Percentiles rank a stretch among this genome's conserved stretches.
Conservation (phyloP, 2,888 invertebrate species). For the Nephrotoma guestfalica region DNA sequence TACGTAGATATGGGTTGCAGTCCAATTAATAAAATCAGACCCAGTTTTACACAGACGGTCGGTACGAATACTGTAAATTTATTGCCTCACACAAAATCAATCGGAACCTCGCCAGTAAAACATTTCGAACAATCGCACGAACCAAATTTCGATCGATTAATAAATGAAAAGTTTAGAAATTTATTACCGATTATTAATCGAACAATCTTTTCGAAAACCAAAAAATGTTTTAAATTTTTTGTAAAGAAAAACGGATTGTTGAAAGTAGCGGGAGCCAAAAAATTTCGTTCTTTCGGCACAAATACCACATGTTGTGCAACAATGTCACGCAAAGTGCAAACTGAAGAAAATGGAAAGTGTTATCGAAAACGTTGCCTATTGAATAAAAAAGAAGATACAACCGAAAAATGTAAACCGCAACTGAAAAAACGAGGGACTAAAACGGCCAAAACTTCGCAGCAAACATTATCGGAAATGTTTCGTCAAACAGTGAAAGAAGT, state of each 20-base stretch:
- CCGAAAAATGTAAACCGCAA: background rate
- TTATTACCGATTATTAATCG: background rate
- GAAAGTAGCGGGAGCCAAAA: background rate
- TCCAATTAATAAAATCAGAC: background rate
- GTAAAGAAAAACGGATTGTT: background rate
- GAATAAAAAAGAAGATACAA: no score
- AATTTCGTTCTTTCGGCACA: background rate
- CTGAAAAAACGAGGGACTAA: background rate
- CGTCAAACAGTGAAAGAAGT: background rate
- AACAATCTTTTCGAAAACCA: background rate
- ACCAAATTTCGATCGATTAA: background rate
- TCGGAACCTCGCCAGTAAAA: background rate
- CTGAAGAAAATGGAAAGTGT: background rate
- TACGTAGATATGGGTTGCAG: background rate
- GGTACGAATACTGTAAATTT: background rate
- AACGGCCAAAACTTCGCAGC: background rate
- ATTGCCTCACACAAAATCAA: background rate
- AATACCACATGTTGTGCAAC: background rate
- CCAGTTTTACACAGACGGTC: background rate
- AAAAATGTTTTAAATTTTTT: background rate
- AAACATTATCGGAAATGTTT: background rate
- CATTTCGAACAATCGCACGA: background rate
- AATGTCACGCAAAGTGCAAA: background rate
- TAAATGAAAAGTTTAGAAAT: background rate
- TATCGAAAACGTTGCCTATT: background rate